Percentiles rank a stretch among this genome's conserved stretches.
Evolutionary conservation across 37 sponge, comb jelly and placozoan species (phyloP).

Genomic region (Theonella swinhoei): DNA sequence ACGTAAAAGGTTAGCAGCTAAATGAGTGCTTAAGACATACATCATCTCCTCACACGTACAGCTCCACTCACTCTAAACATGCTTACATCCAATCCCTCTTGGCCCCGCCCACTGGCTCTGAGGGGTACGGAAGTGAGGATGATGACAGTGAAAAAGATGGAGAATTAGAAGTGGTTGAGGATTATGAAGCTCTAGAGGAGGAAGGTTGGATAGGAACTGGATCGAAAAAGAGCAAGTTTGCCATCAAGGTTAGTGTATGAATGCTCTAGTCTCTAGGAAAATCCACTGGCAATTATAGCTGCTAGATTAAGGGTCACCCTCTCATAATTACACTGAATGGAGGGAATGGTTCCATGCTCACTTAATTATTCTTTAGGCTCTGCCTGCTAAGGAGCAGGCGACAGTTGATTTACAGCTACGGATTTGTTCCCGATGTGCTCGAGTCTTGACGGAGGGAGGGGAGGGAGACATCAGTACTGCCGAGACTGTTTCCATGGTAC

Average conservation of each 20-base stretch:
- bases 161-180: conserved; percentile 33
- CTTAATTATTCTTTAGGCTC: not conserved
- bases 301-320: too few relatives aligned
- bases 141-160: not conserved
- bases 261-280: too few relatives aligned
- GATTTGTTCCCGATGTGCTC: conserved; percentile 57
- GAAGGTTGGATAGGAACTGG: conserved; percentile 56
- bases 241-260: too few relatives aligned
- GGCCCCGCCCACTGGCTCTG: not conserved
- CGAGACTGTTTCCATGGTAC: not conserved
- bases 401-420: conserved; percentile 22
- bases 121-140: conserved; percentile 30
- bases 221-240: not conserved
- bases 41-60: too few relatives aligned
- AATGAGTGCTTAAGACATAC: too few relatives aligned
- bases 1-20: too few relatives aligned
- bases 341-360: not conserved
- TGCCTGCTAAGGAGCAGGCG: not conserved
- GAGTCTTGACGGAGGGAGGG: conserved; percentile 7
- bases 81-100: not conserved
- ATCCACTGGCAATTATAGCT: too few relatives aligned
- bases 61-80: too few relatives aligned
- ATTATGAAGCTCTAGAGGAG: conserved; percentile 39
- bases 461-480: not conserved
- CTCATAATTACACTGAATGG: not conserved